Percentiles rank a stretch among this genome's conserved stretches.
Evolutionary conservation across 2,797 vertebrate genomes (phyloP).

Genomic region (Sebastes nivosus): DNA sequence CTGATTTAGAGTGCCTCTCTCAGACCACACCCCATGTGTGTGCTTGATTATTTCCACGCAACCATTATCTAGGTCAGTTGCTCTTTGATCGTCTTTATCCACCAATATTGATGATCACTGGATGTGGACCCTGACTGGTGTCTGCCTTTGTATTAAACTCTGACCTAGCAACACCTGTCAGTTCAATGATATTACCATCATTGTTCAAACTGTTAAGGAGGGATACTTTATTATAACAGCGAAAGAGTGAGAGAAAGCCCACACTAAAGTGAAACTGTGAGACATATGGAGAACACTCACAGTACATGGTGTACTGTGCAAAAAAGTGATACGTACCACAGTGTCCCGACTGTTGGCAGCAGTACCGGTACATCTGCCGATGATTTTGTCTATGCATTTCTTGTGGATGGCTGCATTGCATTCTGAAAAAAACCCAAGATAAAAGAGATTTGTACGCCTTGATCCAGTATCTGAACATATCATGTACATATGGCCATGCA

Average conservation of each 20-base stretch:
- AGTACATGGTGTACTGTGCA: slow-evolving; percentile 22
- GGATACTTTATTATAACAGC: not conserved
- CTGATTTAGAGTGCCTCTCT: slow-evolving; percentile 11
- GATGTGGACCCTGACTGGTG: slow-evolving; percentile 10
- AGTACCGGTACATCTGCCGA: slow-evolving; percentile 97
- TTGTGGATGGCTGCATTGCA: slow-evolving; percentile 99
- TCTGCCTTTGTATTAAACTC: slow-evolving; percentile 9
- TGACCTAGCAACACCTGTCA: not conserved
- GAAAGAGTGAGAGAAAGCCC: slow-evolving; percentile 7
- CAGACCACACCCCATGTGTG: slow-evolving; percentile 15
- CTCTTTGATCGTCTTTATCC: slow-evolving; percentile 33
- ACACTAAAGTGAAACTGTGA: not conserved
- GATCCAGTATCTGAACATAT: not conserved
- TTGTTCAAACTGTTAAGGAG: not conserved
- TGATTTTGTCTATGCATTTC: slow-evolving; percentile 99
- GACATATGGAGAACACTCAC: slow-evolving; percentile 19
- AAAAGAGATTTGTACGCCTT: not conserved
- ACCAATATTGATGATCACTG: slow-evolving; percentile 14
- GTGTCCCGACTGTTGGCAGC: slow-evolving; percentile 96
- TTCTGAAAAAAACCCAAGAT: slow-evolving; percentile 80
- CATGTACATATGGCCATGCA: not conserved
- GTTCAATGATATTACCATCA: not conserved
- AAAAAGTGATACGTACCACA: slow-evolving; percentile 76
- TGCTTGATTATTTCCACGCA: slow-evolving; percentile 21
- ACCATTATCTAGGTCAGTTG: slow-evolving; percentile 23